phyloP scores from a whole-genome alignment of 2,888 invertebrate species.

The Cephalotes varians region DNA sequence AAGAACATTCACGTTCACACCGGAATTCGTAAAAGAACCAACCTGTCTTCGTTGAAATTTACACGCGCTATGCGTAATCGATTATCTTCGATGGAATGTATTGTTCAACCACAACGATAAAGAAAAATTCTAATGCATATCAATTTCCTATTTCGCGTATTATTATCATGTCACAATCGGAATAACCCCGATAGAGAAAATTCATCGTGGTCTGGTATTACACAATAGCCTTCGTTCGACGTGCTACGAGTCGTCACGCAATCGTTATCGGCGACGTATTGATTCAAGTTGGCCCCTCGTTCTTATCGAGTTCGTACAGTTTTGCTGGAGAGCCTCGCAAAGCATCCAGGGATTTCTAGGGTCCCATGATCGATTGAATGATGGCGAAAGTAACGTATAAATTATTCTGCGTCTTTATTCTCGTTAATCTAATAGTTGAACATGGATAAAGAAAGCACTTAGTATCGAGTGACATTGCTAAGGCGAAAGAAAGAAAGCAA shows the following conservation, averaged over 20 bases:
- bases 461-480: constrained; percentile 12
- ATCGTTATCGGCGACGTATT: constrained; percentile 34
- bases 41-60: neutral
- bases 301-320: constrained; percentile 12
- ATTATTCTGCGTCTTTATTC: constrained; percentile 32
- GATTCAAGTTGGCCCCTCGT: constrained; percentile 24
- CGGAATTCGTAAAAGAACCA: neutral
- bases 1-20: neutral
- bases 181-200: constrained; percentile 11
- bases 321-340: neutral
- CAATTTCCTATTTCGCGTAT: neutral
- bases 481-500: constrained; percentile 3
- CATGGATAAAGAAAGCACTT: constrained; percentile 10
- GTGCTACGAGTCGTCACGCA: constrained; percentile 11
- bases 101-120: neutral
- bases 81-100: neutral
- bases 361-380: constrained; percentile 32
- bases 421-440: constrained; percentile 33
- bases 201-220: neutral
- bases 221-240: constrained; percentile 17
- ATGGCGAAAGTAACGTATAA: constrained; percentile 37
- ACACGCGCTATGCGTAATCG: neutral
- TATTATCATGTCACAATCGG: neutral
- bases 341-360: constrained; percentile 24
- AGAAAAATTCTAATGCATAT: constrained; percentile 1